Evolutionary conservation across 2,113 vertebrate genomes (phyloP), one percentile per base, ranked within the genome.

Genomic region (Phoenicopterus ruber): DNA sequence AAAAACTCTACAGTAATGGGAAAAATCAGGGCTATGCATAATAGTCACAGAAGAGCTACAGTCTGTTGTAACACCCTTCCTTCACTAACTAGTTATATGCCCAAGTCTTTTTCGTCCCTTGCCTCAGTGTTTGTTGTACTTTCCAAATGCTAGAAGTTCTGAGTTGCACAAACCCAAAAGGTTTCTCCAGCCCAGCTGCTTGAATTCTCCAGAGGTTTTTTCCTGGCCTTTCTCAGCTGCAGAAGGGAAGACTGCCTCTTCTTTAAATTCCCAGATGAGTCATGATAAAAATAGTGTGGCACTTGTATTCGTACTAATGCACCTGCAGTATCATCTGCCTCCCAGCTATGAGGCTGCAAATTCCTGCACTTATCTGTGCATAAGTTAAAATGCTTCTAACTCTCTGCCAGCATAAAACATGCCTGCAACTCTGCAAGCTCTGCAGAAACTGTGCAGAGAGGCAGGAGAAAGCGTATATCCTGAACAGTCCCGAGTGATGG

Each of bases 321-420:
- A 97, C 93, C 95, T 97, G 94, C 89, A 73, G 65, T 58, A 94
- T 94, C 95, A 94, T 89, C 91, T 96, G 80, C 74, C 65, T 94
- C 57, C 34, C 62, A 92, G 73, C 54, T 76, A 94, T 70, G 70
- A 95, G 70, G 73, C 77, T 94, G 95, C 90, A 96, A 84, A 94
- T 92, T 96, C 95, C 94, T 84, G 12, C 63, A 78, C 20, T 88
- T 93, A 57, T 36, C 38, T 71, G 36, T 93, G 92, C 61, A 57
- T 63, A 84, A 84, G 69, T 86, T 93, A 87, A 94, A 88, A 89
- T 52, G 17, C n/a, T 78, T 94, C 19, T 71, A 89, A 89, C 34
- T 91, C 62, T 88, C 57, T 94, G 42, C 49, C 62, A 79, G 36
- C 21, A 46, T 20, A 61, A 95, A 96, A 67, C 77, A 49, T 34